Conservation (phyloP, 2,888 invertebrate genomes). For the Rosalia funebris region DNA sequence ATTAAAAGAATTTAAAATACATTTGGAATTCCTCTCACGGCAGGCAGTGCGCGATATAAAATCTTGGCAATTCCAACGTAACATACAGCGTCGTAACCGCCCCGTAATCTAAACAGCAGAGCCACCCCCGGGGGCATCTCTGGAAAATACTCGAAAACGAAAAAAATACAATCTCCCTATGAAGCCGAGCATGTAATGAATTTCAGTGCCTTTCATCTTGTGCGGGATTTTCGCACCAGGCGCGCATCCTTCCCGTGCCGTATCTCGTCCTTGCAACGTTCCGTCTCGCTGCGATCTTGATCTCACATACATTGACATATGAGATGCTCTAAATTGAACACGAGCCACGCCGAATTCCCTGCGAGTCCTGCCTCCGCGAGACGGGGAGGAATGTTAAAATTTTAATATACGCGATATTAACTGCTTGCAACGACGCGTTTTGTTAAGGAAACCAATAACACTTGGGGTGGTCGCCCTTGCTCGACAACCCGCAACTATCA, state of each 20-base stretch:
- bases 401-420: slow-evolving; percentile 57
- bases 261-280: slow-evolving; percentile 47
- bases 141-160: slow-evolving; percentile 56
- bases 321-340: slow-evolving; percentile 55
- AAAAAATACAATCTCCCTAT: slow-evolving; percentile 63
- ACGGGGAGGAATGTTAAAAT: slow-evolving; percentile 51
- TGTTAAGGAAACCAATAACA: slow-evolving; percentile 39
- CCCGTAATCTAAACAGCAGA: slow-evolving; percentile 47
- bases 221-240: slow-evolving; percentile 48
- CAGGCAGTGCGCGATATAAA: slow-evolving; percentile 38
- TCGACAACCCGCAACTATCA: too few species aligned
- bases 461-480: too few species aligned
- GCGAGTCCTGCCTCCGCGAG: slow-evolving; percentile 23
- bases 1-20: slow-evolving; percentile 38
- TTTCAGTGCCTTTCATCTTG: slow-evolving; percentile 59
- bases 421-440: slow-evolving; percentile 34
- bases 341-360: slow-evolving; percentile 44
- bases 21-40: slow-evolving; percentile 37
- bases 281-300: slow-evolving; percentile 52
- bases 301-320: slow-evolving; percentile 57
- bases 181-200: slow-evolving; percentile 64
- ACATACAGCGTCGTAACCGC: slow-evolving; percentile 39
- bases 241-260: slow-evolving; percentile 38
- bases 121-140: slow-evolving; percentile 50
- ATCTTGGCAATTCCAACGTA: slow-evolving; percentile 34